Base-by-base conservation (phyloP, 1,140 invertebrate species). In the Eumaeus atala region DNA sequence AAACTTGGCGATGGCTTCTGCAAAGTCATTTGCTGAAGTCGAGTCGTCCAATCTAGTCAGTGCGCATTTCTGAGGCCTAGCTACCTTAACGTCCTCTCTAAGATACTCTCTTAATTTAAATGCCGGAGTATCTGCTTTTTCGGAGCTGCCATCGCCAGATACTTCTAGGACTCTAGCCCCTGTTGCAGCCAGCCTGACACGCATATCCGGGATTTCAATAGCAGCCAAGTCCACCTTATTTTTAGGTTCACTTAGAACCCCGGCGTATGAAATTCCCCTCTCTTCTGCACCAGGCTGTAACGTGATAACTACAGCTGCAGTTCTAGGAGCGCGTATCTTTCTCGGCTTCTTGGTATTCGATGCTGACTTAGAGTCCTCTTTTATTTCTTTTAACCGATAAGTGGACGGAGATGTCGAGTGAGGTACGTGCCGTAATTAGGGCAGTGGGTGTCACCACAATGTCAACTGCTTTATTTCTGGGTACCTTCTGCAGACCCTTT, bases 141-240 rank as follows among this genome's bases (percentile, higher is more conserved):
- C 53, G 0, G 8, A 21, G 11, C 28, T 48, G 10, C 3, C 18
- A 4, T 14, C 34, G 0, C 58, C 60, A 0, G 55, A 36, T 0
- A 66, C 11, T 34, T 62, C 58, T 2, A 60, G 21, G 0, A 62
- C 34, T 0, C 62, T 51, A 14, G 56, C 62, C 7, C 62, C 58
- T 1, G 58, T 64, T n/a, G n/a, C n/a, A n/a, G n/a, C n/a, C n/a
- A n/a, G n/a, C n/a, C n/a, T n/a, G n/a, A n/a, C n/a, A n/a, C n/a
- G 51, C 34, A 59, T 17, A 3, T 6, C 44, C 9, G 5, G 0
- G 10, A 54, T 40, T 11, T 40, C 51, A 5, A 52, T 2, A n/a
- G 9, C 38, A 7, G 48, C 48, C 9, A 55, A 10, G 36, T 55
- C 53, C n/a, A n/a, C n/a, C n/a, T n/a, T n/a, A n/a, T n/a, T n/a